Conservation (phyloP, 2,888 invertebrate genomes). For the Diachrysia chrysitis region DNA sequence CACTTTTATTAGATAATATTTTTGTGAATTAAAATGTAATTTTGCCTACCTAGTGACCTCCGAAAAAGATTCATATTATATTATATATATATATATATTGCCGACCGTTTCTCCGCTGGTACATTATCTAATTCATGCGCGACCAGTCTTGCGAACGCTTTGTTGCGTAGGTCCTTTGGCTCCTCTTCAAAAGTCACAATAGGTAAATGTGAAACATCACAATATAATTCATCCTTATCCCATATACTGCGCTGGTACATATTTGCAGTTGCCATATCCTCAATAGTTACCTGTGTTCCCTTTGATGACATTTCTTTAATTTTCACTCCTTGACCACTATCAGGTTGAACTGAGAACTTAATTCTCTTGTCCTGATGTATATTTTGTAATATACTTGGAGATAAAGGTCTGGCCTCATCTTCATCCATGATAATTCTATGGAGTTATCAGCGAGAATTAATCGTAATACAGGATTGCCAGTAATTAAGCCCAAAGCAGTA, state of each 20-base stretch:
- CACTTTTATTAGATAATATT: too few relatives aligned
- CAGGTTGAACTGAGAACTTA: constrained; percentile 18
- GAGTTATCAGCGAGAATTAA: constrained; percentile 24
- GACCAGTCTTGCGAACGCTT: constrained; percentile 24
- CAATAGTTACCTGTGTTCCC: constrained; percentile 24
- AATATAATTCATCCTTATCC: constrained; percentile 26
- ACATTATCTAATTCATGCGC: constrained; percentile 24
- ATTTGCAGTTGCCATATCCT: constrained; percentile 21
- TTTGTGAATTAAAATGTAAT: too few relatives aligned
- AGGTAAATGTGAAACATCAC: constrained; percentile 29
- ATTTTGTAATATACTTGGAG: constrained; percentile 25
- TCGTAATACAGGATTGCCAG: constrained; percentile 36
- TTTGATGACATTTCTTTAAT: constrained; percentile 22
- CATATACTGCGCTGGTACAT: constrained; percentile 28
- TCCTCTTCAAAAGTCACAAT: constrained; percentile 24
- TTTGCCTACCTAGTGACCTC: too few relatives aligned
- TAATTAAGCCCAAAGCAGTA: constrained; percentile 37
- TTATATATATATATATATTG: constrained; percentile 26
- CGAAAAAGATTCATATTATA: constrained; percentile 23
- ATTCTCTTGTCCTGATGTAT: constrained; percentile 24
- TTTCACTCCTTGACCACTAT: constrained; percentile 27
- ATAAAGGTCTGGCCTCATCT: constrained; percentile 25
- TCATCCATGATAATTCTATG: constrained; percentile 28
- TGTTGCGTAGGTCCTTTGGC: constrained; percentile 27
- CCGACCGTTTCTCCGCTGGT: constrained; percentile 23